Evolutionary conservation across 2,888 invertebrate genomes (phyloP).

Genomic region (Unio pictorum): DNA sequence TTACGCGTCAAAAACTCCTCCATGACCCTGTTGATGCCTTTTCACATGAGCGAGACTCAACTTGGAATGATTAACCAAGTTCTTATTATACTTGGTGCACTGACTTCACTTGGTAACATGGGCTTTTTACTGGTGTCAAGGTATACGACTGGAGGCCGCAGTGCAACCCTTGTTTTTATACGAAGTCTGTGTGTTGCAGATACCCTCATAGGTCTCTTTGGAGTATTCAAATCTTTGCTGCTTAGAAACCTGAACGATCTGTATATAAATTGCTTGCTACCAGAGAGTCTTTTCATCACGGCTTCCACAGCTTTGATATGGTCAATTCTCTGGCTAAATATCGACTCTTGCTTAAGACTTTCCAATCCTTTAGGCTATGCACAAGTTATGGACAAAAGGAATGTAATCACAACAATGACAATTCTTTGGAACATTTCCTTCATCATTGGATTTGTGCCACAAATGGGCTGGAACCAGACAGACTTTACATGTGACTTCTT

Average conservation of each 20-base stretch:
- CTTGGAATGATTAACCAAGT: no score
- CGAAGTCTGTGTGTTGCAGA: conserved; percentile 58
- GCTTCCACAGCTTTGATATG: conserved; percentile 51
- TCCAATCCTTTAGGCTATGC: conserved; percentile 39
- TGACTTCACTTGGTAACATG: conserved; percentile 44
- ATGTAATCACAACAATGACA: conserved; percentile 53
- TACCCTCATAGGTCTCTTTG: conserved; percentile 53
- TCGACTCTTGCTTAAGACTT: conserved; percentile 54
- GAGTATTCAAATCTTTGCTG: conserved; percentile 52
- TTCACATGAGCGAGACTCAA: not conserved
- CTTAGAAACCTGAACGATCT: conserved; percentile 35
- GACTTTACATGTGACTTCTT: conserved; percentile 40
- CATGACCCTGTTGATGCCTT: not conserved
- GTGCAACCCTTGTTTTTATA: conserved; percentile 60
- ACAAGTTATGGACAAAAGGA: conserved; percentile 52
- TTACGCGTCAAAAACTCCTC: no score
- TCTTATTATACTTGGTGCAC: conserved; percentile 19
- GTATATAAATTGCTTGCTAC: conserved; percentile 60
- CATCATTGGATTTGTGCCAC: conserved; percentile 61
- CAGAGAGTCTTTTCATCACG: conserved; percentile 60
- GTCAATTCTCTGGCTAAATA: conserved; percentile 50
- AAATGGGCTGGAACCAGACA: conserved; percentile 51
- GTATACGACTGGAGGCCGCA: conserved; percentile 51
- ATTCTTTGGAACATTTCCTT: conserved; percentile 62
- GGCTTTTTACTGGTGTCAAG: conserved; percentile 49